Evolutionary conservation across 2,888 invertebrate species (phyloP).

Genomic region (Linnaemya vulpina): DNA sequence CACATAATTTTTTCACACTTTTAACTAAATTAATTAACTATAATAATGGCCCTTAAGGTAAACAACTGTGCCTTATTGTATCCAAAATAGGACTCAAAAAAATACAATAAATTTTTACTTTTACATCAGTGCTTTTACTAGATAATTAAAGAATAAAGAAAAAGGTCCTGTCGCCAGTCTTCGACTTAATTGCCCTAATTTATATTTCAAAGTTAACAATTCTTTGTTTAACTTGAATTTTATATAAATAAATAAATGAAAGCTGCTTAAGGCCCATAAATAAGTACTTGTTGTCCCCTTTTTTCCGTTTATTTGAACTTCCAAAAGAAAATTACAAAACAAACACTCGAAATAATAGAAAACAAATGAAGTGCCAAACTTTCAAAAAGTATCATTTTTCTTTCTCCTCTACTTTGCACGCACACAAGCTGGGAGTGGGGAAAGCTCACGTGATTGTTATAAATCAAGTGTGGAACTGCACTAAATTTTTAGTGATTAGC

Average conservation of each 20-base stretch:
- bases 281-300: conserved; percentile 22
- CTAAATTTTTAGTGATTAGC: background rate
- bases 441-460: background rate
- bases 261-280: conserved; percentile 25
- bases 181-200: conserved; percentile 3
- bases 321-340: conserved; percentile 28
- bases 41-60: too few relatives aligned
- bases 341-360: conserved; percentile 65
- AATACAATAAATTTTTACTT: too few relatives aligned
- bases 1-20: too few relatives aligned
- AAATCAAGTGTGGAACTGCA: background rate
- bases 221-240: background rate
- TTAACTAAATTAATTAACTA: too few relatives aligned
- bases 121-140: too few relatives aligned
- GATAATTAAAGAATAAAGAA: background rate
- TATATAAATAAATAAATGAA: conserved; percentile 3
- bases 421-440: background rate
- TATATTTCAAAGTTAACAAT: conserved; percentile 3
- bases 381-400: conserved; percentile 61
- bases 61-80: too few relatives aligned
- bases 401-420: conserved; percentile 9
- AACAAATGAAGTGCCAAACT: conserved; percentile 68
- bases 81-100: too few relatives aligned
- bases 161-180: background rate
- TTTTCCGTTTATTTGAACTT: background rate